These are phyloP conservation scores for Callimico goeldii DNA, from an alignment of 2,797 vertebrate species.

Conservation along the genomic window DNA sequence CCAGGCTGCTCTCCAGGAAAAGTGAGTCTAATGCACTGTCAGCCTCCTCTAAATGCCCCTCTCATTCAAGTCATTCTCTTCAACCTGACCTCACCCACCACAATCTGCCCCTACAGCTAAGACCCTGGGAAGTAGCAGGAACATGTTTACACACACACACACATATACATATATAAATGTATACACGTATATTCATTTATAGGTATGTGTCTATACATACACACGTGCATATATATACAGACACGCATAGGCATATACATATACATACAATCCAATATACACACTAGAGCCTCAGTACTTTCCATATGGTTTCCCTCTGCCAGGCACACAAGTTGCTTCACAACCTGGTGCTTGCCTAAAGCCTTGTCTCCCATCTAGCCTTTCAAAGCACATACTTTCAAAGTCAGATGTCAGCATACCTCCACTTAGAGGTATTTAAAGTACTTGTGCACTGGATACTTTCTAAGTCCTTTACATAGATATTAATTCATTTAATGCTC, in stretches of 20 bases:
- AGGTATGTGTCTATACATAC: background rate
- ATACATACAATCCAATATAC: background rate
- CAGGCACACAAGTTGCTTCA: background rate
- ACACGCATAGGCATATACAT: background rate
- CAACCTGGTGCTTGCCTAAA: background rate
- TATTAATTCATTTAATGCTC: background rate
- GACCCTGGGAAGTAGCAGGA: fast-evolving
- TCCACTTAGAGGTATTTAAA: background rate
- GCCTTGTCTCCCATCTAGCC: background rate
- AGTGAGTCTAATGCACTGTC: background rate
- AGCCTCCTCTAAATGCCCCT: background rate
- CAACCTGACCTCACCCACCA: background rate
- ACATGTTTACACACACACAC: background rate
- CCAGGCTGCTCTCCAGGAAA: background rate
- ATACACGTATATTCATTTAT: too few species aligned
- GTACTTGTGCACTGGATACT: background rate
- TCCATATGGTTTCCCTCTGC: background rate
- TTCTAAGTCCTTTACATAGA: background rate
- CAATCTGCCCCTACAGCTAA: background rate
- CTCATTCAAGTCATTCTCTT: background rate
- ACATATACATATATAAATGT: fast-evolving
- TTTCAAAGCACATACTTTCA: background rate
- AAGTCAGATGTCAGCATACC: background rate
- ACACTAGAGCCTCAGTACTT: background rate
- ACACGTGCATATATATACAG: fast-evolving